These are phyloP conservation scores for Salarias fasciatus DNA, from an alignment of 2,797 vertebrate genomes.

Conservation along the genomic window DNA sequence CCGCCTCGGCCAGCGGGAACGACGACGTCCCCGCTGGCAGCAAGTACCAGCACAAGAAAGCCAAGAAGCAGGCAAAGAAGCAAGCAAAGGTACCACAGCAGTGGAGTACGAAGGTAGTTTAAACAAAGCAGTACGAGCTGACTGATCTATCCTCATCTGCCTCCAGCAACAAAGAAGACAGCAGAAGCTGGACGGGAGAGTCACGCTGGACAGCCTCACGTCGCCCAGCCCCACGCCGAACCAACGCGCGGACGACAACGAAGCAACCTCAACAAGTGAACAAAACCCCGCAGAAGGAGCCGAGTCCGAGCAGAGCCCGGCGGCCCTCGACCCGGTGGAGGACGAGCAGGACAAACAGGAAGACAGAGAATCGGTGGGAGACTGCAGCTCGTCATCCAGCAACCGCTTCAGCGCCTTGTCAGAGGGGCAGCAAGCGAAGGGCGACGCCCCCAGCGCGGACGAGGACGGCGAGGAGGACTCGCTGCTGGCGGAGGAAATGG, in stretches of 20 bases:
- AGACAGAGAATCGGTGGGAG: conserved; percentile 50
- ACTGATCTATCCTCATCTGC: conserved; percentile 3
- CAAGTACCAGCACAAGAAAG: conserved; percentile 97
- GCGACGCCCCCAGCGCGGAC: conserved; percentile 28
- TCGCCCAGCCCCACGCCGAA: conserved; percentile 59
- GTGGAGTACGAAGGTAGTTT: too few relatives aligned
- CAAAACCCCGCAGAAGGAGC: conserved; percentile 41
- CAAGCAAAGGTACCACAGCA: conserved; percentile 89
- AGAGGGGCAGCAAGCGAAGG: conserved; percentile 57
- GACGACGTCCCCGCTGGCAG: conserved; percentile 82
- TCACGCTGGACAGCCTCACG: conserved; percentile 69
- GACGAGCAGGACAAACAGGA: conserved; percentile 57
- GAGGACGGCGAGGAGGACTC: conserved; percentile 40
- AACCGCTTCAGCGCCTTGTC: conserved; percentile 72
- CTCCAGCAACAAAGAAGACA: conserved; percentile 89
- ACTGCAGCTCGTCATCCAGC: conserved; percentile 31
- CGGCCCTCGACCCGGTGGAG: conserved; percentile 35
- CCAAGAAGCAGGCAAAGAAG: conserved; percentile 95
- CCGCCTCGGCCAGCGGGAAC: conserved; percentile 75
- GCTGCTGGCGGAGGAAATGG: conserved; percentile 45
- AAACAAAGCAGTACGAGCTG: too few relatives aligned
- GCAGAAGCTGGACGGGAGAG: conserved; percentile 87
- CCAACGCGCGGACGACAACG: conserved; percentile 37
- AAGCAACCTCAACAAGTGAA: conserved; percentile 48
- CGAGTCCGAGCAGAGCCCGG: conserved; percentile 51